Evolutionary conservation across 2,113 vertebrate species (phyloP), one percentile per base, ranked within the genome.

Genomic region (Telmatochromis sp.): DNA sequence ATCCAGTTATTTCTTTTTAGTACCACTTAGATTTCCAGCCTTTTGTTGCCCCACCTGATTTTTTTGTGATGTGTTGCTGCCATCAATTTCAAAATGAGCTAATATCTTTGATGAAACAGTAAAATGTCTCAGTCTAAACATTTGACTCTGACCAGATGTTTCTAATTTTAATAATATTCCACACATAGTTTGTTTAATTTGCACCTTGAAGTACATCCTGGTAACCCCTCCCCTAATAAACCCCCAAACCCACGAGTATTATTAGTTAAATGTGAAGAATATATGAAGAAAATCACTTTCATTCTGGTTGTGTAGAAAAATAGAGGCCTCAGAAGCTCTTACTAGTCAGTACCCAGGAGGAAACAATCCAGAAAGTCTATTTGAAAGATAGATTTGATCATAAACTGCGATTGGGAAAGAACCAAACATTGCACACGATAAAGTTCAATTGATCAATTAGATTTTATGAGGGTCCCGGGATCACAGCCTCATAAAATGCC

Each of bases 11-110:
- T 68, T 68, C 4, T 21, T 21, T 37, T 68, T 21, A 37, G 33
- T 37, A 68, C 33, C 33, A 37, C 63, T 68, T 21, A 13, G 33
- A 37, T 21, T 37, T 65, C 60, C 60, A 5, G 33, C 60, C 60
- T 65, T 65, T 65, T 65, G 19, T 65, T 37, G 33, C 10, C 33
- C 19, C 19, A 37, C 0, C 33, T 21, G 0, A 65, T 65, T 7
- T 19, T 63, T 63, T 63, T 35, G 0, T 0, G 58, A n/a, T 65
- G 60, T 35, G 9, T 35, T 65, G 60, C 60, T 65, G 60, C 60
- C 60, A 65, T 65, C 60, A 65, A n/a, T 35, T 5, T 65, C 60
- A 37, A 65, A 63, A 35, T 35, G 31, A 63, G 58, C 31, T 7
- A 11, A 63, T 63, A n/a, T 63, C 1, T 63, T 35, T 65, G 0